Base-by-base conservation (phyloP, 2,113 vertebrate species). In the Corythaixoides concolor region DNA sequence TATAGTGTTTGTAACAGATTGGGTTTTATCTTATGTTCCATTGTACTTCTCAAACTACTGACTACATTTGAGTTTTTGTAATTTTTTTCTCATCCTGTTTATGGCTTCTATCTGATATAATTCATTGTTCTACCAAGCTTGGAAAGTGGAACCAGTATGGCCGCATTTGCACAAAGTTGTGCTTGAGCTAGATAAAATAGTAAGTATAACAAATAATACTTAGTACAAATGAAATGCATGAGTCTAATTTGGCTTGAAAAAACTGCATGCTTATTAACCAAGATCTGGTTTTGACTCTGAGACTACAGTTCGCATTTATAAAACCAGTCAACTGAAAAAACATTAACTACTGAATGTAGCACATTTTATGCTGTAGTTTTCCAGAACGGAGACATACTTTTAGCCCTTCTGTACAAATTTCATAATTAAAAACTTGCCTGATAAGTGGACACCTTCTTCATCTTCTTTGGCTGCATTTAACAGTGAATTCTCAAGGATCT, bases 401-500 rank as follows among this genome's bases (percentile, higher is more conserved):
- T 45, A 79, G 62, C 18, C 6, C 7, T 79, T 74, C 35, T 69
- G 19, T 37, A 87, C 85, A 89, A 79, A 73, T 32, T 68, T 58
- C 39, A 73, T 39, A 73, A 93, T 88, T 52, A 88, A 88, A 70
- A 69, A 68, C 96, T 70, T 98, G 98, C 99, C 99, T 96, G 98
- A 99, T 73, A 99, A 97, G 21, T 94, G 91, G 92, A 99, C 97
- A 35, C 98, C 98, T 85, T 99, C 98, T 91, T 99, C 99, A 59
- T 98, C 98, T 75, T 98, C 98, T 15, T 91, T 77, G 45, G 97
- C 95, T 47, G 97, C 96, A 85, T 98, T 98, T 86, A 98, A 95
- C 89, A 99, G 97, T 62, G 97, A 99, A 97, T 99, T 99, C 97
- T 99, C 99, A 85, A 99, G 98, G 62, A 99, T 99, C 97, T 99